These are phyloP conservation scores for Clarias macrocephalus DNA, from an alignment of 2,113 vertebrate species.

Conservation along the genomic window DNA sequence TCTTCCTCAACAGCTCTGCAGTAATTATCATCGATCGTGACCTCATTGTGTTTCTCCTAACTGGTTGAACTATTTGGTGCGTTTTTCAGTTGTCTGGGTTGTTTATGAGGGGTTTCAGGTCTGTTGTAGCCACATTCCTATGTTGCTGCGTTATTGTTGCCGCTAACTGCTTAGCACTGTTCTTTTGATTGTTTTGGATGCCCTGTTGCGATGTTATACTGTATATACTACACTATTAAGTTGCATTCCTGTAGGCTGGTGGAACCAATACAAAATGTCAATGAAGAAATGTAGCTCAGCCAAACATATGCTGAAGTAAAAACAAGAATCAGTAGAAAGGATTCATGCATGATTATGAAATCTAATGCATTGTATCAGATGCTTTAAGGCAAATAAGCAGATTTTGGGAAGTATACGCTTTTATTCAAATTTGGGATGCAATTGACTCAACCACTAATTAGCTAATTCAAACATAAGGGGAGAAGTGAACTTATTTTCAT, in stretches of 20 bases:
- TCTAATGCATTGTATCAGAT: not conserved
- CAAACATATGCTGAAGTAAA: not conserved
- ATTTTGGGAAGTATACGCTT: not conserved
- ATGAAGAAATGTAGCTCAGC: not conserved
- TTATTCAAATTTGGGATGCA: not conserved
- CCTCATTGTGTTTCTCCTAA: conserved; percentile 8
- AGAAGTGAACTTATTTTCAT: not conserved
- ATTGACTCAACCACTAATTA: not conserved
- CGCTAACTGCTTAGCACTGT: not conserved
- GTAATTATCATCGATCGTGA: not conserved
- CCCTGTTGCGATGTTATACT: not conserved
- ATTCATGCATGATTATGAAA: not conserved
- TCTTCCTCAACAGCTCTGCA: conserved; percentile 12
- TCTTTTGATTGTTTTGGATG: conserved; percentile 14
- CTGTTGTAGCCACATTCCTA: conserved; percentile 14
- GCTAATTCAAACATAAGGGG: not conserved
- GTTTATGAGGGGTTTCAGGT: not conserved
- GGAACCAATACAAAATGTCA: not conserved
- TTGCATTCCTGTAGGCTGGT: not conserved
- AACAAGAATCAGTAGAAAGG: not conserved
- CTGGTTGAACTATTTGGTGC: not conserved
- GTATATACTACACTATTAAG: not conserved
- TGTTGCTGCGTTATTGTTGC: not conserved
- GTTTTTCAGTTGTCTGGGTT: not conserved
- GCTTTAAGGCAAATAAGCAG: not conserved